Conservation (phyloP, 2,888 invertebrate genomes). For the Ferrisia virgata region DNA sequence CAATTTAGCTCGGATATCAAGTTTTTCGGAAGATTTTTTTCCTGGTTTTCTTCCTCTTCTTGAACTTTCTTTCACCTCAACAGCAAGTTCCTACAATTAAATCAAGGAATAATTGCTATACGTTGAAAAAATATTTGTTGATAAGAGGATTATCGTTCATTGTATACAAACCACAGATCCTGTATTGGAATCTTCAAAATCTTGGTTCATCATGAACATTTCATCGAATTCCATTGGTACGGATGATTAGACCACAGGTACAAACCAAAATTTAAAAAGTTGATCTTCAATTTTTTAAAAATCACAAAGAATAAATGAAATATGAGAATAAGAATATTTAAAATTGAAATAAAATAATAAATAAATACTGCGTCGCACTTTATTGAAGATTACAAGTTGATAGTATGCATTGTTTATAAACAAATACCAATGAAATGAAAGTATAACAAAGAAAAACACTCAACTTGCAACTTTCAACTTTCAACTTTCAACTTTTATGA, state of each 20-base stretch:
- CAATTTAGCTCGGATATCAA: conserved; percentile 91
- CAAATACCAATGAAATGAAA: too few species aligned
- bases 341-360: too few species aligned
- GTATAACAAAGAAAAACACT: too few species aligned
- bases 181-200: conserved; percentile 47
- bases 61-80: conserved; percentile 69
- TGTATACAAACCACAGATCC: conserved; percentile 50
- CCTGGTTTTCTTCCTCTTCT: conserved; percentile 86
- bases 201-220: conserved; percentile 48
- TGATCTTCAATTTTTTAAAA: neutral
- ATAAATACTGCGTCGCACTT: neutral
- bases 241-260: neutral
- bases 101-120: neutral
- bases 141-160: too few species aligned
- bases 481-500: neutral
- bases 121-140: too few species aligned
- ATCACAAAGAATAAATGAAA: neutral
- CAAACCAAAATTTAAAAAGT: neutral
- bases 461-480: too few species aligned
- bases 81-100: conserved; percentile 49
- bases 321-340: neutral
- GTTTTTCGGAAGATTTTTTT: conserved; percentile 78
- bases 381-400: neutral
- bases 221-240: conserved; percentile 49
- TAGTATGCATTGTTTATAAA: neutral